Evolutionary conservation across 2,888 invertebrate genomes (phyloP).

Genomic region (Cephus pulcher): DNA sequence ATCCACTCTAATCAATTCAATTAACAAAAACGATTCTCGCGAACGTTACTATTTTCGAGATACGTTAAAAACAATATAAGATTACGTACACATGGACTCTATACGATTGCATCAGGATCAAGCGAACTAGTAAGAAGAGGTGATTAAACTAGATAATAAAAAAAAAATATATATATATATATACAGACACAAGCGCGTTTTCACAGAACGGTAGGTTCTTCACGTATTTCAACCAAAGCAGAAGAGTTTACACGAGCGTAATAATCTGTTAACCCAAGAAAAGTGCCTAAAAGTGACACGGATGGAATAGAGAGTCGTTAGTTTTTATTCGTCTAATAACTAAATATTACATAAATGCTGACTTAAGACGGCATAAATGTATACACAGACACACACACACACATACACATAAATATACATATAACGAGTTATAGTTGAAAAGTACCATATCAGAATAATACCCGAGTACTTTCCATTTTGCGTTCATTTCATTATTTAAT

Average conservation of each 20-base stretch:
- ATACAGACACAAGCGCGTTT: conserved; percentile 9
- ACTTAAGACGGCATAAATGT: conserved; percentile 17
- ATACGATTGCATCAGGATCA: conserved; percentile 24
- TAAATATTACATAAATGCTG: conserved; percentile 13
- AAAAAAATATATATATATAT: background rate
- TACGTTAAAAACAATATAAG: background rate
- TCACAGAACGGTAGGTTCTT: conserved; percentile 20
- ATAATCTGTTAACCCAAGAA: conserved; percentile 35
- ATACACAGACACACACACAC: background rate
- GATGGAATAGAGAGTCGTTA: conserved; percentile 31
- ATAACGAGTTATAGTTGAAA: conserved; percentile 5
- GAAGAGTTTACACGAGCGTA: conserved; percentile 6
- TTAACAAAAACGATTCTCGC: background rate
- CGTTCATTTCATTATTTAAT: background rate
- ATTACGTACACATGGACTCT: background rate
- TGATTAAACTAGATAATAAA: conserved; percentile 17
- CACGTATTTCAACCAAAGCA: background rate
- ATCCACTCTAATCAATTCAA: background rate
- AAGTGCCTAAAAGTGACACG: conserved; percentile 54
- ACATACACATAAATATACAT: background rate
- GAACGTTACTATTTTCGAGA: background rate
- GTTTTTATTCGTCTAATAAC: conserved; percentile 37
- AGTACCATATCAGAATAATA: conserved; percentile 5
- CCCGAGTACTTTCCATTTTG: background rate
- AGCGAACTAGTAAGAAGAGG: conserved; percentile 8